phyloP scores from a whole-genome alignment of 2,113 vertebrate species.

The Typhlomys cinereus region DNA sequence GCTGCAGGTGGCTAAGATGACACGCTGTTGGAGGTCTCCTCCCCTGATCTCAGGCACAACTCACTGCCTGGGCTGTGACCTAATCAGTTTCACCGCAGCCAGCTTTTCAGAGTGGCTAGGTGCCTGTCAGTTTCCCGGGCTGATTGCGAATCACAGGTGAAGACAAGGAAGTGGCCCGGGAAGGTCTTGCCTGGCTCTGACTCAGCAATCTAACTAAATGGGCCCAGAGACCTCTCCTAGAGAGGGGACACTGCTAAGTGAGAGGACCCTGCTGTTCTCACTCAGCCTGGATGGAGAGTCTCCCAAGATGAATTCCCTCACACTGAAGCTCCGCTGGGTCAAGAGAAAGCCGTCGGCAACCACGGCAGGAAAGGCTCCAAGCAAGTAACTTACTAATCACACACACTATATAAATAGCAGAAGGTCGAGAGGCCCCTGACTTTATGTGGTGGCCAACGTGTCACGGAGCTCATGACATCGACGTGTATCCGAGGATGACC shows the following conservation, averaged over 20 bases:
- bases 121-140: neutral
- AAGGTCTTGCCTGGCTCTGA: slow-evolving; percentile 67
- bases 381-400: neutral
- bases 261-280: slow-evolving; percentile 47
- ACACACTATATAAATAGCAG: too few species aligned
- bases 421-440: too few species aligned
- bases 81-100: neutral
- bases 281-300: slow-evolving; percentile 55
- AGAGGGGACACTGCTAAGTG: slow-evolving; percentile 71
- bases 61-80: neutral
- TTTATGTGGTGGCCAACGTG: too few species aligned
- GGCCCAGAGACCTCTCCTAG: slow-evolving; percentile 65
- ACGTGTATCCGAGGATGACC: too few species aligned
- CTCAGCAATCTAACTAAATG: slow-evolving; percentile 66
- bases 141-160: slow-evolving; percentile 40
- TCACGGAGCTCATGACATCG: too few species aligned
- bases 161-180: slow-evolving; percentile 41
- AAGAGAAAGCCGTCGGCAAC: neutral
- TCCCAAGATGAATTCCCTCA: slow-evolving; percentile 53
- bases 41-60: neutral
- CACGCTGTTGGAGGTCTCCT: neutral
- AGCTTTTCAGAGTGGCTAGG: neutral
- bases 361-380: neutral
- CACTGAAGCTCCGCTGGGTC: neutral
- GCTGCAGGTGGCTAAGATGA: neutral